phyloP scores from a whole-genome alignment of 2,888 invertebrate genomes.

The Latheticus oryzae region DNA sequence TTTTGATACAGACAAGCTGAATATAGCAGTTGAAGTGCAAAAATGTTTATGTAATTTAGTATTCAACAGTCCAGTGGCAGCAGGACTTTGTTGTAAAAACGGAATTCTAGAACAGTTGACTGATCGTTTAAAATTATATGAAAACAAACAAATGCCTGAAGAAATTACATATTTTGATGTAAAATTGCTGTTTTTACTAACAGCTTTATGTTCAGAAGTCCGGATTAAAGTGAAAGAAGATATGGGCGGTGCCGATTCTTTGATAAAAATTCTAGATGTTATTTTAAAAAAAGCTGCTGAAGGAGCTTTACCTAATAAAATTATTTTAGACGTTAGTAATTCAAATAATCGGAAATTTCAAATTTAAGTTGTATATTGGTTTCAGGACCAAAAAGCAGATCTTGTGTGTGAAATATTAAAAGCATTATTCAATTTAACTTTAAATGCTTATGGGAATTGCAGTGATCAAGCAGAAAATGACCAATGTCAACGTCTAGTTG shows the following conservation, averaged over 20 bases:
- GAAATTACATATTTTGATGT: slow-evolving; percentile 88
- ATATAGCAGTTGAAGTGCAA: slow-evolving; percentile 79
- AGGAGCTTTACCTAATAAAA: slow-evolving; percentile 11
- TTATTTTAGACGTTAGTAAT: slow-evolving; percentile 41
- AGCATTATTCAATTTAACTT: slow-evolving; percentile 81
- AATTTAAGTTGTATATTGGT: slow-evolving; percentile 3
- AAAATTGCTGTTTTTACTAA: slow-evolving; percentile 88
- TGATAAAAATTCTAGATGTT: slow-evolving; percentile 76
- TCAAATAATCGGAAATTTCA: neutral
- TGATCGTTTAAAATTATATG: slow-evolving; percentile 77
- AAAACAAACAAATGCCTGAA: slow-evolving; percentile 67
- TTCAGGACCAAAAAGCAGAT: slow-evolving; percentile 71
- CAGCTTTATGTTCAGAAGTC: slow-evolving; percentile 81
- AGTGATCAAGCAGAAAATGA: slow-evolving; percentile 74
- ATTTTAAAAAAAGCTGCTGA: slow-evolving; percentile 67
- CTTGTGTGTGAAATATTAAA: slow-evolving; percentile 81
- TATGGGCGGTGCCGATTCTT: slow-evolving; percentile 75
- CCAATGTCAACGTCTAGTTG: slow-evolving; percentile 78
- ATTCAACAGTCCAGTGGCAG: slow-evolving; percentile 77
- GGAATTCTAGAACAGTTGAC: slow-evolving; percentile 79
- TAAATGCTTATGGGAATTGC: slow-evolving; percentile 65
- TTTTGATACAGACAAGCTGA: slow-evolving; percentile 65
- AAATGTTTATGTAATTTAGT: slow-evolving; percentile 92
- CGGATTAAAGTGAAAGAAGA: slow-evolving; percentile 75
- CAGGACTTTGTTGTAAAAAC: slow-evolving; percentile 71